These are phyloP conservation scores for Tipula vernalis DNA, from an alignment of 2,888 invertebrate genomes.

Conservation along the genomic window DNA sequence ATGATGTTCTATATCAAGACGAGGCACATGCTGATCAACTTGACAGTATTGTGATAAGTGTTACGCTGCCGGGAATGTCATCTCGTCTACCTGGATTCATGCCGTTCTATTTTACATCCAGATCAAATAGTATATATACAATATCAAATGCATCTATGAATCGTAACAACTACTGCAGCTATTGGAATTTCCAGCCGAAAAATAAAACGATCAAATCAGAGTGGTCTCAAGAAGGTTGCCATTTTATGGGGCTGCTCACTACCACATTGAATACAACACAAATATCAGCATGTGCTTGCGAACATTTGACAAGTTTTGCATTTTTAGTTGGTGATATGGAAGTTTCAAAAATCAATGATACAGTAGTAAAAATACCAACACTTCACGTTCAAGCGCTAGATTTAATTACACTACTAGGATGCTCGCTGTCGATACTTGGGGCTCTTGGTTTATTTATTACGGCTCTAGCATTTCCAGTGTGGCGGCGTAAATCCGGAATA, in stretches of 20 bases:
- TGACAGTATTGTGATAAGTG: conserved; percentile 42
- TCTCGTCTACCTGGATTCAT: conserved; percentile 42
- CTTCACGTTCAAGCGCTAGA: conserved; percentile 39
- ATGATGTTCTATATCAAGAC: conserved; percentile 43
- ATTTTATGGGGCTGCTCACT: conserved; percentile 23
- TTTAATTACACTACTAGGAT: conserved; percentile 44
- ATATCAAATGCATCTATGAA: conserved; percentile 21
- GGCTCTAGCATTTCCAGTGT: conserved; percentile 42
- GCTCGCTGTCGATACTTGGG: conserved; percentile 44
- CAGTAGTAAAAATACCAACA: conserved; percentile 24
- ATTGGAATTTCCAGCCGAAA: conserved; percentile 43
- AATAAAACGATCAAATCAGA: background rate
- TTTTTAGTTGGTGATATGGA: conserved; percentile 35
- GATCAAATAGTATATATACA: conserved; percentile 14
- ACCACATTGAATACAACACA: conserved; percentile 26
- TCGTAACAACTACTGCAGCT: conserved; percentile 37
- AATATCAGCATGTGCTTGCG: conserved; percentile 39
- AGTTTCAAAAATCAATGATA: conserved; percentile 21
- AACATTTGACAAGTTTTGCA: conserved; percentile 48
- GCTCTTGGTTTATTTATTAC: conserved; percentile 45
- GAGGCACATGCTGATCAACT: conserved; percentile 23
- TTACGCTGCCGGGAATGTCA: conserved; percentile 45
- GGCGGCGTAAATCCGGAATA: conserved; percentile 49
- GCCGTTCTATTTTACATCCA: conserved; percentile 38
- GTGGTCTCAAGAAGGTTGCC: conserved; percentile 46